Conservation (phyloP, 2,888 invertebrate genomes). For the Sinelater perroti region DNA sequence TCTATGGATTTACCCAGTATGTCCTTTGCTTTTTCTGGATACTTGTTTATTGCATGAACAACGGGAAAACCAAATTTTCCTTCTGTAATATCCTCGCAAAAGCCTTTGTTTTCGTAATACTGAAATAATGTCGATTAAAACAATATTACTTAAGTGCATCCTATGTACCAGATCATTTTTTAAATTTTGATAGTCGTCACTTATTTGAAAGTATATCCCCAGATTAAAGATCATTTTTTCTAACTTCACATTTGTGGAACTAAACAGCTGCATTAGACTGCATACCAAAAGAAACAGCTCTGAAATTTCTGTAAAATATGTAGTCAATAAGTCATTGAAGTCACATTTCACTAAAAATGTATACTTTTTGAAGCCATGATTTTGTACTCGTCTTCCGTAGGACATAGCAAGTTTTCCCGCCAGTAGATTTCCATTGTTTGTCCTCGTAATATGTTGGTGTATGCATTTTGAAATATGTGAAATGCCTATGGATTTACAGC, state of each 20-base stretch:
- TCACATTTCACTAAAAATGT: neutral
- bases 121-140: neutral
- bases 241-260: neutral
- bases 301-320: conserved; percentile 6
- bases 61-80: no score
- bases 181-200: no score
- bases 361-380: conserved; percentile 7
- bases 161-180: neutral
- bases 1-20: neutral
- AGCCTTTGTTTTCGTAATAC: conserved; percentile 11
- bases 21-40: neutral
- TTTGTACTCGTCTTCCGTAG: conserved; percentile 10
- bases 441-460: no score
- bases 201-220: conserved; percentile 13
- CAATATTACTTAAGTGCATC: neutral
- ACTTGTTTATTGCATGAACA: no score
- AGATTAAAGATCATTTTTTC: neutral
- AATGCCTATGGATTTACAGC: no score
- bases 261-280: neutral
- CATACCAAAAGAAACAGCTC: neutral
- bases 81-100: no score
- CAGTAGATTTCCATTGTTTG: conserved; percentile 18
- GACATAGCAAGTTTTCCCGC: conserved; percentile 14
- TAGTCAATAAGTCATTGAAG: neutral
- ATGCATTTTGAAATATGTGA: no score